Conservation (phyloP, 2,113 vertebrate genomes). For the Axis porcinus region DNA sequence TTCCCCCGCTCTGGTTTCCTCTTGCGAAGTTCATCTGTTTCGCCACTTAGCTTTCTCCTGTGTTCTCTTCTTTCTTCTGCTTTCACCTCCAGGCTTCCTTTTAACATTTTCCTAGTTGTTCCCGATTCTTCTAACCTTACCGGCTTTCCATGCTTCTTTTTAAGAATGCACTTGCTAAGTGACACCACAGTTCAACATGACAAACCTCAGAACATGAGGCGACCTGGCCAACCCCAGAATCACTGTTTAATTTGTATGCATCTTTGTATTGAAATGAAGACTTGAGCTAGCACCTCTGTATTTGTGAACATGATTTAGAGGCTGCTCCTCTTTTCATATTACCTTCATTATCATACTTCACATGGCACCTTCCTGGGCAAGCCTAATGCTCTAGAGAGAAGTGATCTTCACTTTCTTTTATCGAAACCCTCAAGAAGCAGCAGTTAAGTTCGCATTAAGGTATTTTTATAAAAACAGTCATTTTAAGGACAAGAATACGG, state of each 20-base stretch:
- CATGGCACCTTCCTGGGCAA: not conserved
- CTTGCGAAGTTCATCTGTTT: not conserved
- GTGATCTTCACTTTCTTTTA: constrained; percentile 30
- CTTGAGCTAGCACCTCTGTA: not conserved
- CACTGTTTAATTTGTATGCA: constrained; percentile 30
- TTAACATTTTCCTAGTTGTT: not conserved
- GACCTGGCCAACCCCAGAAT: not conserved
- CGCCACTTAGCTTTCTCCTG: not conserved
- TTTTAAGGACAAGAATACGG: not conserved
- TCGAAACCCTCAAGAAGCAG: not conserved
- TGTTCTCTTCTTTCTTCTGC: not conserved
- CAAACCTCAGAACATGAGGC: constrained; percentile 10
- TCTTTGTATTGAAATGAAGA: constrained; percentile 16
- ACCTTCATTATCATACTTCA: not conserved
- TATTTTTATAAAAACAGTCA: constrained; percentile 8
- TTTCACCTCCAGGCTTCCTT: not conserved
- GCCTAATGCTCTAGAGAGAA: constrained; percentile 36
- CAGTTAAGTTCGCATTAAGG: not conserved
- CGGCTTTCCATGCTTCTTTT: not conserved
- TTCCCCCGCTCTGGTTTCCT: not conserved
- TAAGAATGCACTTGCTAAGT: constrained; percentile 16
- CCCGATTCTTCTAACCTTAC: not conserved
- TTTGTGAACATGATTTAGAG: not conserved
- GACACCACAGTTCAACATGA: constrained; percentile 28
- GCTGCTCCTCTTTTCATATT: not conserved